These are phyloP conservation scores for Prinia subflava DNA, from an alignment of 2,113 vertebrate species.

Conservation along the genomic window DNA sequence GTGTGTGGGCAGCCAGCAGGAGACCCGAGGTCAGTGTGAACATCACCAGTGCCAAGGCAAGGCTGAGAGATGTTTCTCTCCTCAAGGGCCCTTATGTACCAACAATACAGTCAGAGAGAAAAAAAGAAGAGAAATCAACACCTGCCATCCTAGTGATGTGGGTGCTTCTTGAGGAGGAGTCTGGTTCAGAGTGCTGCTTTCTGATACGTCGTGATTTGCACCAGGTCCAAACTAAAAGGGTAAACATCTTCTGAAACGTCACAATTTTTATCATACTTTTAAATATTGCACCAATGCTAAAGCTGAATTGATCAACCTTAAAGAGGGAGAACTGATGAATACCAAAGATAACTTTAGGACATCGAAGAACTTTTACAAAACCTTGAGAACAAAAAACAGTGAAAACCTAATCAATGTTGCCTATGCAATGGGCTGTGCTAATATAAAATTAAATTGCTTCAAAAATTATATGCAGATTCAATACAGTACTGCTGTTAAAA, in stretches of 20 bases:
- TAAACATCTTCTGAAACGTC: not conserved
- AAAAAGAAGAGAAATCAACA: too few species aligned
- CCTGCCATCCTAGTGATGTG: rapidly evolving
- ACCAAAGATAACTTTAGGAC: not conserved
- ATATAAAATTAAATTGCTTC: slow-evolving; percentile 27
- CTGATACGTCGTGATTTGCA: not conserved
- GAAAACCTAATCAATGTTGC: not conserved
- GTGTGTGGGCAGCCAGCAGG: rapidly evolving
- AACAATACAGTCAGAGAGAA: not conserved
- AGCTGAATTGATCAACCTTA: not conserved
- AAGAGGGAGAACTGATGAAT: not conserved
- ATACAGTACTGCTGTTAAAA: not conserved
- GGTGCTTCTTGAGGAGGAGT: not conserved
- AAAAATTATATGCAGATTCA: slow-evolving; percentile 28
- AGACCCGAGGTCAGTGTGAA: not conserved
- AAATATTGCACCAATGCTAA: not conserved
- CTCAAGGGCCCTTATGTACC: not conserved
- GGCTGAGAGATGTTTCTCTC: not conserved
- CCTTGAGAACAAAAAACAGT: not conserved
- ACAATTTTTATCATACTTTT: not conserved
- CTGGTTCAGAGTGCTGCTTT: not conserved
- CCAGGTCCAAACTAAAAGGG: not conserved
- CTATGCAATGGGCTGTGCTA: not conserved
- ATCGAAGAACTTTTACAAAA: slow-evolving; percentile 14
- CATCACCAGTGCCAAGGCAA: not conserved